Conservation (phyloP, 2,797 vertebrate genomes). For the Rhinella marina region DNA sequence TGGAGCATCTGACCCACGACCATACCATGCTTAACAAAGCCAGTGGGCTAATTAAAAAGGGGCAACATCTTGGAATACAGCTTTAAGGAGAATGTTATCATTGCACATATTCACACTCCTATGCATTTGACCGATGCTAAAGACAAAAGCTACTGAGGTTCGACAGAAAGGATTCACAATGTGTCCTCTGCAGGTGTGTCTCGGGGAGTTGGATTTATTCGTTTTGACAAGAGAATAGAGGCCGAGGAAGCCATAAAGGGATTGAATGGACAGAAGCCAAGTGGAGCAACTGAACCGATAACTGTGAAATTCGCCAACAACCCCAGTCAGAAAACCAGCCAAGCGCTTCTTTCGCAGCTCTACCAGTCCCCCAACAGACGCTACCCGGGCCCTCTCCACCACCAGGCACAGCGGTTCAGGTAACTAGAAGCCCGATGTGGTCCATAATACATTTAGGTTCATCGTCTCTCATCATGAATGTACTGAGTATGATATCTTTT, state of each 20-base stretch:
- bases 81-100: not conserved
- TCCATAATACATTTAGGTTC: not conserved
- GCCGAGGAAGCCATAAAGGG: slow-evolving; percentile 99
- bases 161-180: not conserved
- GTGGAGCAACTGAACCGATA: slow-evolving; percentile 97
- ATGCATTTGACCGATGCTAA: not conserved
- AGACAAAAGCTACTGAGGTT: not conserved
- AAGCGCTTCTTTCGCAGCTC: slow-evolving; percentile 97
- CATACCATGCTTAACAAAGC: too few relatives aligned
- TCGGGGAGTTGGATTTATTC: slow-evolving; percentile 98
- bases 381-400: slow-evolving; percentile 97
- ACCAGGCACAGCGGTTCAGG: slow-evolving; percentile 99
- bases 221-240: slow-evolving; percentile 99
- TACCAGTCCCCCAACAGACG: slow-evolving; percentile 99
- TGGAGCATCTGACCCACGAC: too few relatives aligned
- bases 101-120: not conserved
- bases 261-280: slow-evolving; percentile 98
- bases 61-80: too few relatives aligned
- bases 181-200: slow-evolving; percentile 86
- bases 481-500: not conserved
- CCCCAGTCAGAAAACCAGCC: slow-evolving; percentile 99
- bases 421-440: slow-evolving; percentile 72
- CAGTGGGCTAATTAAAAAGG: too few relatives aligned
- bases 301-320: slow-evolving; percentile 99
- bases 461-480: not conserved